Conservation (phyloP, 2,113 vertebrate genomes). For the Bambusicola thoracicus region DNA sequence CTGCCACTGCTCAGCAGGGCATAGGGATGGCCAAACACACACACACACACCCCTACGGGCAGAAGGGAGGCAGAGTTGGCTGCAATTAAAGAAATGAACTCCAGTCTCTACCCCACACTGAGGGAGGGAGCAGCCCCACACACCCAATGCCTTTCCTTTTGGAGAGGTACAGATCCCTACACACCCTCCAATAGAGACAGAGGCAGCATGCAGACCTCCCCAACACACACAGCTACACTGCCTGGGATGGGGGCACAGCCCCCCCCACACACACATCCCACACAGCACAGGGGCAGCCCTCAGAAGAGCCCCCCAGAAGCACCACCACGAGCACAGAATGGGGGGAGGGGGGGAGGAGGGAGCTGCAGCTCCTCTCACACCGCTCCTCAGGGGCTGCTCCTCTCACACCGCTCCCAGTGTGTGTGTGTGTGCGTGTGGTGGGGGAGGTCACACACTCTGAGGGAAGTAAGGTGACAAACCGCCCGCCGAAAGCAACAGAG, state of each 20-base stretch:
- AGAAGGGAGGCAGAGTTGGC: neutral
- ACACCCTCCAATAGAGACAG: neutral
- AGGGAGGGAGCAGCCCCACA: neutral
- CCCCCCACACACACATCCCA: neutral
- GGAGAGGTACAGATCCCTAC: too few species aligned
- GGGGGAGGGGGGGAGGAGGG: too few species aligned
- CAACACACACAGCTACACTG: too few species aligned
- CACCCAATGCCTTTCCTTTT: neutral
- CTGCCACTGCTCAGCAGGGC: neutral
- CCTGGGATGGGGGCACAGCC: neutral
- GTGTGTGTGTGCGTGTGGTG: too few species aligned
- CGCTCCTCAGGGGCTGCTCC: too few species aligned
- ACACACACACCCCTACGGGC: fast-evolving
- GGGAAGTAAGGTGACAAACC: too few species aligned
- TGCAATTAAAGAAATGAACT: neutral
- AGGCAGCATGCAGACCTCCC: neutral
- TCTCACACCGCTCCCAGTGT: too few species aligned
- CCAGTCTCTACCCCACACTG: neutral
- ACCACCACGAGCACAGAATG: neutral
- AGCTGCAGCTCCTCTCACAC: too few species aligned
- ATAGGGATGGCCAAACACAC: neutral
- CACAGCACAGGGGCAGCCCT: neutral
- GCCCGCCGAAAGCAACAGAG: too few species aligned
- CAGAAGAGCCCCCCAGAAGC: neutral
- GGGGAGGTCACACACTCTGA: too few species aligned